phyloP scores from a whole-genome alignment of 2,113 vertebrate species.

The Lontra canadensis region DNA sequence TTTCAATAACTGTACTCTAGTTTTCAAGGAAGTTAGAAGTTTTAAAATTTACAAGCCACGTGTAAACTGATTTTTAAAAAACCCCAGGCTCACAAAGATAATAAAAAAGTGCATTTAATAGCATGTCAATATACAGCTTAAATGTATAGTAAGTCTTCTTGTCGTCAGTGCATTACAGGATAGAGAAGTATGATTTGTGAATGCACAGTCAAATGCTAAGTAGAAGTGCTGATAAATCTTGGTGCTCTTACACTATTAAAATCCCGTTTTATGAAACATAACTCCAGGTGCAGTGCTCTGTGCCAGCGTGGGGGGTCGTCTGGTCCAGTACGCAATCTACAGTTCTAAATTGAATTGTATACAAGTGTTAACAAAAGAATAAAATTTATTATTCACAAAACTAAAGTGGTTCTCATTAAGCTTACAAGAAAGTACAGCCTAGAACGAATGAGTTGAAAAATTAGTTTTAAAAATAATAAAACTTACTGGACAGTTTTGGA shows the following conservation, averaged over 20 bases:
- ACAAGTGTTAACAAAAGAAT: slow-evolving; percentile 81
- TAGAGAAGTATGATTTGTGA: slow-evolving; percentile 66
- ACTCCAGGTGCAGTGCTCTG: slow-evolving; percentile 62
- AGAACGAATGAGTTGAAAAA: slow-evolving; percentile 79
- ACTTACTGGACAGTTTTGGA: slow-evolving; percentile 76
- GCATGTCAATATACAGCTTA: slow-evolving; percentile 75
- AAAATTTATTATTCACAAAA: slow-evolving; percentile 82
- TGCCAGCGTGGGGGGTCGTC: slow-evolving; percentile 58
- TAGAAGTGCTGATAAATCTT: slow-evolving; percentile 35
- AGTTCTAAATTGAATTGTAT: slow-evolving; percentile 79
- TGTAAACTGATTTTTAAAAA: slow-evolving; percentile 66
- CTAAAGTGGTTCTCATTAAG: slow-evolving; percentile 78
- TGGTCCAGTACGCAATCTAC: slow-evolving; percentile 64
- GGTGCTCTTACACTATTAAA: slow-evolving; percentile 72
- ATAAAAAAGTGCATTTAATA: slow-evolving; percentile 80
- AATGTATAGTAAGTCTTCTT: slow-evolving; percentile 65
- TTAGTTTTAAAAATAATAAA: slow-evolving; percentile 79
- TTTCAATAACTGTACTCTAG: background rate
- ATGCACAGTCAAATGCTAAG: slow-evolving; percentile 69
- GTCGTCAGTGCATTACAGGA: slow-evolving; percentile 73
- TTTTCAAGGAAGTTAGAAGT: background rate
- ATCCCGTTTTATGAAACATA: slow-evolving; percentile 67
- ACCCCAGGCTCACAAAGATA: slow-evolving; percentile 73
- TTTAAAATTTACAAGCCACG: slow-evolving; percentile 21
- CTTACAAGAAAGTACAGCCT: slow-evolving; percentile 78